A percentile compares a stretch with the other conserved stretches of the same genome.
These are phyloP conservation scores for Procapra przewalskii DNA, from an alignment of 2,113 vertebrate genomes.

Conservation along the genomic window DNA sequence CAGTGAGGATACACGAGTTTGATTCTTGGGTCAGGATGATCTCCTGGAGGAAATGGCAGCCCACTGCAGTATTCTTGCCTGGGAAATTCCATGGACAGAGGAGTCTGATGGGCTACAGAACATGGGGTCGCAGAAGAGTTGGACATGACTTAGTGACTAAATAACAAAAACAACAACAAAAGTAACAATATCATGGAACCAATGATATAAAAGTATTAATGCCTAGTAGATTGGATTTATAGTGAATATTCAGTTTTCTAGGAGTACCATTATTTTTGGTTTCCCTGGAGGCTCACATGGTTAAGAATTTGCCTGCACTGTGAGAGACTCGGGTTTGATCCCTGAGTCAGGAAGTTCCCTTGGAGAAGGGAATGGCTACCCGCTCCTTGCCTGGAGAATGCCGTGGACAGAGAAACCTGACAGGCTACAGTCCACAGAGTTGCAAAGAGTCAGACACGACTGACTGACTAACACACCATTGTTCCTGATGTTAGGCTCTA, in stretches of 20 bases:
- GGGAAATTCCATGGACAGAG: neutral
- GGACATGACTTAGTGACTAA: neutral
- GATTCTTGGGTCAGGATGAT: neutral
- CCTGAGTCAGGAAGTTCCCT: neutral
- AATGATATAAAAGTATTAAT: neutral
- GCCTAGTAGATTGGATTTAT: neutral
- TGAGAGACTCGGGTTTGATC: neutral
- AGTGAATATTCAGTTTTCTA: neutral
- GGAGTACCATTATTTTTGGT: neutral
- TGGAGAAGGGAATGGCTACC: neutral
- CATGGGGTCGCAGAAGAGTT: neutral
- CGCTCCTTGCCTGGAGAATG: neutral
- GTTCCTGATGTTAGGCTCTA: neutral
- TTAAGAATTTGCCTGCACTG: neutral
- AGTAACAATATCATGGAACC: neutral
- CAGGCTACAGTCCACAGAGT: neutral
- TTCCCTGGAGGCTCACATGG: neutral
- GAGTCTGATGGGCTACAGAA: neutral
- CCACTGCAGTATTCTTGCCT: neutral
- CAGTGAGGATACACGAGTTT: neutral
- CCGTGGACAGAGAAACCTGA: neutral
- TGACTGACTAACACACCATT: neutral
- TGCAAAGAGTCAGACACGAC: fast-evolving
- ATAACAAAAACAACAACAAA: neutral
- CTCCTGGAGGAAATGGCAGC: neutral